Evolutionary conservation across 2,797 vertebrate genomes (phyloP), one percentile per base, ranked within the genome.

Genomic region (Choloepus didactylus): DNA sequence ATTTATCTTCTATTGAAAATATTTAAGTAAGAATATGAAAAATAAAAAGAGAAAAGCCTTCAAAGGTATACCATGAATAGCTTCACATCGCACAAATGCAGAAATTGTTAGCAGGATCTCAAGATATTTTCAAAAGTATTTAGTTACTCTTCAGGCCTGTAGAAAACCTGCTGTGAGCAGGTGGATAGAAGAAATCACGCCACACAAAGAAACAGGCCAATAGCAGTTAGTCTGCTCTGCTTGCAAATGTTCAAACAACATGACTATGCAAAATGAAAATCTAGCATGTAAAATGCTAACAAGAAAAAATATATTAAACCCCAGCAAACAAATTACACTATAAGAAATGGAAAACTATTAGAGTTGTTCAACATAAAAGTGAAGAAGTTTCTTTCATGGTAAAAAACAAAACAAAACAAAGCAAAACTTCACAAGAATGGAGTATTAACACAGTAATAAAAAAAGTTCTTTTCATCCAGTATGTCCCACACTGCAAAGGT

Each of bases 1-100:
- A 98, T 97, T 98, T 98, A 98, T 97, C 95, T 98, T 98, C 94
- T 97, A 96, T 96, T 86, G 95, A 97, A 98, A 98, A 98, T 97
- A 97, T 97, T 95, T 96, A 97, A 98, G 97, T 95, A 98, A 98
- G 97, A 98, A 98, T 98, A 97, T 96, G 96, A 97, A 97, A 94
- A 97, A 64, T 93, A 89, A 97, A 95, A 93, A 95, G 76, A 62
- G 56, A 96, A 94, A 96, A 95, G 76, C 92, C 89, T 97, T 79
- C 93, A 97, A 97, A 98, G 84, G 96, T 82, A 84, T 66, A 87
- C 89, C 59, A 86, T 54, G 49, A 94, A 95, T 91, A 96, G 98
- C 95, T 91, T 96, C 21, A 95, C 90, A 90, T 83, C 94, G 96
- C 90, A 97, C 60, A 27, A 14, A 97, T 92, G 95, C 0, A 80